phyloP scores from a whole-genome alignment of 2,113 vertebrate species.

The Ailurus styani region DNA sequence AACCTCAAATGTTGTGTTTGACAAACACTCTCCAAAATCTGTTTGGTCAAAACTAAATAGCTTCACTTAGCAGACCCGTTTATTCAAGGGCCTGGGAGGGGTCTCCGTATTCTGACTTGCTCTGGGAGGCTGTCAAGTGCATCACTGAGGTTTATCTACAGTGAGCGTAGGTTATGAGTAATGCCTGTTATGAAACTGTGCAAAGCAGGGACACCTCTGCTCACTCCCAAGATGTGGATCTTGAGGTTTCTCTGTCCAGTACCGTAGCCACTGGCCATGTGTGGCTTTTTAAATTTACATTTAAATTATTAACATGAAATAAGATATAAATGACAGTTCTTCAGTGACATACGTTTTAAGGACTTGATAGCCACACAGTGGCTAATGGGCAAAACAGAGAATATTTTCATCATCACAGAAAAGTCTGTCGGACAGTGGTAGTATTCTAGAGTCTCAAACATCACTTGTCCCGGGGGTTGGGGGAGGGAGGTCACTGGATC shows the following conservation, averaged over 20 bases:
- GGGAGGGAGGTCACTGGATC: background rate
- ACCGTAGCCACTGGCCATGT: background rate
- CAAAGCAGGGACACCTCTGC: background rate
- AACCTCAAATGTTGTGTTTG: slow-evolving; percentile 3
- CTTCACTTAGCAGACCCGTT: background rate
- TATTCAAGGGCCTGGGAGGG: background rate
- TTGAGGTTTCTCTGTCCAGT: background rate
- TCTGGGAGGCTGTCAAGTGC: background rate
- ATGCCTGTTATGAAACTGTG: background rate
- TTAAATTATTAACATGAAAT: background rate
- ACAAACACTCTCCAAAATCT: background rate
- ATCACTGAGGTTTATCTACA: background rate
- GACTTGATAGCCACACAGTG: background rate
- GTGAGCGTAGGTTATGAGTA: fast-evolving
- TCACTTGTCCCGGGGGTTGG: background rate
- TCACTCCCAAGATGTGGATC: background rate
- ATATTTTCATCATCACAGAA: background rate
- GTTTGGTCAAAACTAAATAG: background rate
- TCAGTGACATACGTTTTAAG: background rate
- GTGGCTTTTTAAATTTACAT: background rate
- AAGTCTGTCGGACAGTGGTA: background rate
- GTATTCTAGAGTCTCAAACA: background rate
- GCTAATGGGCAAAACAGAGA: background rate
- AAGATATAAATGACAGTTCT: background rate
- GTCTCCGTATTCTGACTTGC: background rate